Base-by-base conservation (phyloP, 1,140 invertebrate genomes). In the Thalassaphorura encarpata region DNA sequence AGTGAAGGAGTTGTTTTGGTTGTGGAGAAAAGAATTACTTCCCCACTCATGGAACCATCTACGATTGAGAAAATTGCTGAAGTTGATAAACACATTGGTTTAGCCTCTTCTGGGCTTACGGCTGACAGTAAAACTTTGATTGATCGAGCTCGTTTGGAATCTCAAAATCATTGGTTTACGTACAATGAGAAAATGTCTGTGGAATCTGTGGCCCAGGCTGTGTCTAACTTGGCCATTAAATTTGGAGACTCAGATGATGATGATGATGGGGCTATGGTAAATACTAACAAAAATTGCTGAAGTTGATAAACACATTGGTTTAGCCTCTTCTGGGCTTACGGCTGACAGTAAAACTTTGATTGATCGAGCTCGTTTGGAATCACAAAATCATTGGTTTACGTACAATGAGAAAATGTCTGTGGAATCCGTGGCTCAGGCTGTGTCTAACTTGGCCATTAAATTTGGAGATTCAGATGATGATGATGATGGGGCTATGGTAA, bases 241-340 rank as follows among this genome's bases (percentile, higher is more conserved):
- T 99, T 99, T 79, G 96, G 96, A 16, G 94, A 97, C 71, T 92
- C 90, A 66, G 89, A 94, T 73, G 83, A 87, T 66, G 91, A 97
- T 75, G 92, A 91, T 62, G 87, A 89, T 27, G 77, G 75, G 58
- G 91, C 92, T n/a, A 97, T 97, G 91, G 79, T 80, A 53, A 19
- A 29, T 31, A 33, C 18, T 51, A 23, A 48, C n/a, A n/a, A 82
- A 82, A 68, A 81, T 84, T 63, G 76, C 75, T 18, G 79, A 84
- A 72, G 85, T 99, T 23, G 97, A 99, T 72, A 84, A 84, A 63
- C 95, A 99, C 69, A 95, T 99, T 69, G 96, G 82, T 29, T 97
- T 94, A 72, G 95, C 96, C 39, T 94, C 96, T 33, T 97, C 92
- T 68, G 97, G 97, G 2, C 75, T 99, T 19, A 99, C 98, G 81